A percentile compares a stretch with the other conserved stretches of the same genome.
These are phyloP conservation scores for Harpagoxenus sublaevis DNA, from an alignment of 2,888 invertebrate species.

Conservation along the genomic window DNA sequence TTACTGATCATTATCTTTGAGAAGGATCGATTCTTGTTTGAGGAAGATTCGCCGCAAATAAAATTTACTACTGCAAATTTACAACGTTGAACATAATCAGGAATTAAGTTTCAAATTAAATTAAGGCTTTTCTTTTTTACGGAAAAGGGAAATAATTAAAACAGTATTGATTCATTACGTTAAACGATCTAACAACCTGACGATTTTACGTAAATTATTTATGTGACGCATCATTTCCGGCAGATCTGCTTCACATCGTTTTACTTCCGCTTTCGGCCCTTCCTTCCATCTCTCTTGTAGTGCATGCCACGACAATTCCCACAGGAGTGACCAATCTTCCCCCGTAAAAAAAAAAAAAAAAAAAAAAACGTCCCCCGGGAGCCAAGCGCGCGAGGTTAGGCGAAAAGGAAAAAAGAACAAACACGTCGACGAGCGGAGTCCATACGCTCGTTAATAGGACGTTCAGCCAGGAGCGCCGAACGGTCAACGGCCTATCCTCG, in stretches of 20 bases:
- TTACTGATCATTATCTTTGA: not conserved
- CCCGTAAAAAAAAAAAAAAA: slow-evolving; percentile 23
- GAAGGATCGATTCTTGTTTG: not conserved
- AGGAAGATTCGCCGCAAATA: not conserved
- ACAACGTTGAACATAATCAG: not conserved
- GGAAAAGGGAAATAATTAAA: not conserved
- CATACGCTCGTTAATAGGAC: slow-evolving; percentile 51
- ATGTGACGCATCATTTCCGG: slow-evolving; percentile 46
- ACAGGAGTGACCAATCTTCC: slow-evolving; percentile 45
- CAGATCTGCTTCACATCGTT: slow-evolving; percentile 22
- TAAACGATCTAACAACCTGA: not conserved
- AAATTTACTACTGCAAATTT: not conserved
- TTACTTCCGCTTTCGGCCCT: slow-evolving; percentile 6
- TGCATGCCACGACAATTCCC: slow-evolving; percentile 44
- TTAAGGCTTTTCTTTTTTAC: not conserved
- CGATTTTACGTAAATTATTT: slow-evolving; percentile 35
- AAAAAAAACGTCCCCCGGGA: slow-evolving; percentile 19
- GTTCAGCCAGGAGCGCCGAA: slow-evolving; percentile 36
- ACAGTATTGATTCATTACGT: not conserved
- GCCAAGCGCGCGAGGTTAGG: slow-evolving; percentile 6
- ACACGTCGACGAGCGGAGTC: slow-evolving; percentile 36
- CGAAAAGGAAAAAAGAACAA: slow-evolving; percentile 24
- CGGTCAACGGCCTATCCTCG: slow-evolving; percentile 55
- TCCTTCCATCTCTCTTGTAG: slow-evolving; percentile 21
- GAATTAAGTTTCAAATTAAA: slow-evolving; percentile 1